phyloP scores from a whole-genome alignment of 2,113 vertebrate genomes.

The Perca fluviatilis region DNA sequence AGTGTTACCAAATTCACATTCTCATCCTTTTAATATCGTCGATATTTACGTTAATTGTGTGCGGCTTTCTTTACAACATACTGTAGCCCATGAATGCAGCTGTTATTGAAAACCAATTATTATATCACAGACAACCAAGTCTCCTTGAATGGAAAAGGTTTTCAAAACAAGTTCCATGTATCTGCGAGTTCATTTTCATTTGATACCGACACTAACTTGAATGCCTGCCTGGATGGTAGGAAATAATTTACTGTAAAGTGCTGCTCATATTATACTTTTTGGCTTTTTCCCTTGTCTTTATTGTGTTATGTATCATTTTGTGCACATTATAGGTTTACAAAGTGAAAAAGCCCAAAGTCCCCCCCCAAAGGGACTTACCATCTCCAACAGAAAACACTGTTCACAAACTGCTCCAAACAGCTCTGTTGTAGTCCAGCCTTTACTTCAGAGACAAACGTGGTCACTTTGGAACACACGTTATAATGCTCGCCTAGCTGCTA shows the following conservation, averaged over 20 bases:
- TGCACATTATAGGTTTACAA: too few species aligned
- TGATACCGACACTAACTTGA: not conserved
- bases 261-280: too few species aligned
- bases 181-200: not conserved
- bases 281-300: too few species aligned
- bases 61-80: not conserved
- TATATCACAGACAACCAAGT: not conserved
- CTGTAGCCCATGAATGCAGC: not conserved
- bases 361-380: too few species aligned
- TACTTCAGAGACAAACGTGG: too few species aligned
- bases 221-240: not conserved
- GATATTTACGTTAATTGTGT: not conserved
- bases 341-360: too few species aligned
- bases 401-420: too few species aligned
- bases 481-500: too few species aligned
- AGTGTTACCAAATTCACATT: not conserved
- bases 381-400: too few species aligned
- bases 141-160: constrained; percentile 22
- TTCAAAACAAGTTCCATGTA: not conserved
- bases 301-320: too few species aligned
- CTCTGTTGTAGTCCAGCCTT: too few species aligned
- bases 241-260: not conserved
- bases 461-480: too few species aligned
- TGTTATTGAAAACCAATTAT: not conserved
- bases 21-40: not conserved